phyloP scores from a whole-genome alignment of 2,113 vertebrate genomes.

The Chaetura pelagica region DNA sequence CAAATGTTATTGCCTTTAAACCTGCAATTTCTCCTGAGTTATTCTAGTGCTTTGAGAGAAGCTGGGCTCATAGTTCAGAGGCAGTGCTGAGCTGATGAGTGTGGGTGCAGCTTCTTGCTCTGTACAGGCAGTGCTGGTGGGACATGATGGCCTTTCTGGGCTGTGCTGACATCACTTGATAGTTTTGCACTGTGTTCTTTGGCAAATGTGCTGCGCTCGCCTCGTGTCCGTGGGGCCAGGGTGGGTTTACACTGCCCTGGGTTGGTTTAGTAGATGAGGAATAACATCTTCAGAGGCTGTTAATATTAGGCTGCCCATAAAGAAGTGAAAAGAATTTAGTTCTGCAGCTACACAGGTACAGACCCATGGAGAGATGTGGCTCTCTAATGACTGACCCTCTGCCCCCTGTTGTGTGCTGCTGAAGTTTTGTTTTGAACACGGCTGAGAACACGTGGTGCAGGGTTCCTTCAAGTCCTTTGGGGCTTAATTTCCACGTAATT shows the following conservation, averaged over 20 bases:
- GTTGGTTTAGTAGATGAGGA: background rate
- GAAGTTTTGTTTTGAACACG: background rate
- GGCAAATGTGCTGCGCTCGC: background rate
- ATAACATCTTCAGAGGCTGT: background rate
- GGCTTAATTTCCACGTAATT: background rate
- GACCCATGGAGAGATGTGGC: rapidly evolving
- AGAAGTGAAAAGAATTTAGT: background rate
- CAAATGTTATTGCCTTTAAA: background rate
- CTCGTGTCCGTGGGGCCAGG: rapidly evolving
- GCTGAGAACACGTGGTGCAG: background rate
- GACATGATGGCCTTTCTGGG: background rate
- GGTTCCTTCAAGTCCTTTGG: background rate
- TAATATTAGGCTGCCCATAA: background rate
- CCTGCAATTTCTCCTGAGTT: background rate
- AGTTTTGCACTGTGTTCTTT: background rate
- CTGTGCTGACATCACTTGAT: rapidly evolving
- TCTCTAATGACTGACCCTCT: background rate
- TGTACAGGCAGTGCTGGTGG: background rate
- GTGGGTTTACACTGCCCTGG: background rate
- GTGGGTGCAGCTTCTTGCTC: rapidly evolving
- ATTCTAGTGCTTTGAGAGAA: background rate
- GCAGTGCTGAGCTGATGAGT: background rate
- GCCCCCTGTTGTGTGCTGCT: background rate
- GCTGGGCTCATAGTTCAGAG: background rate
- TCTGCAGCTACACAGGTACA: background rate